These are phyloP conservation scores for Meles meles DNA, from an alignment of 2,113 vertebrate genomes.

Conservation along the genomic window DNA sequence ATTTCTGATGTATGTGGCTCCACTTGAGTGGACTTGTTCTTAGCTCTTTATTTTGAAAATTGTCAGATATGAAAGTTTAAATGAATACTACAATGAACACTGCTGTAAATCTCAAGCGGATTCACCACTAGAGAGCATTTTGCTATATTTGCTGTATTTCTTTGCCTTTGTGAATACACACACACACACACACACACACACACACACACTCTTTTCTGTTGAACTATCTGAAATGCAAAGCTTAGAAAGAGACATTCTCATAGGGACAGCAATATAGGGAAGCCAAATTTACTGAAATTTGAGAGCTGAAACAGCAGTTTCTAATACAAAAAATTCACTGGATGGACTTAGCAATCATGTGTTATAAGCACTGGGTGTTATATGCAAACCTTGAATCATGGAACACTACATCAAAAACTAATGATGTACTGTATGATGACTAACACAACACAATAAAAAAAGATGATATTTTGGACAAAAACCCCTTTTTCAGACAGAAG, in stretches of 20 bases:
- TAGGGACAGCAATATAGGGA: not conserved
- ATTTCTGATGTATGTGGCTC: not conserved
- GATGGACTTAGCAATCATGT: not conserved
- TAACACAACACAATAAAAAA: no score
- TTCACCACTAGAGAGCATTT: not conserved
- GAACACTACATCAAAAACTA: no score
- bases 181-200: not conserved
- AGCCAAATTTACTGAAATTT: not conserved
- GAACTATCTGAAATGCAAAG: not conserved
- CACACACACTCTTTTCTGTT: not conserved
- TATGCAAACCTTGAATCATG: no score
- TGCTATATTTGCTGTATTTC: not conserved
- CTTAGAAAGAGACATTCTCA: not conserved
- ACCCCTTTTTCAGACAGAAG: no score
- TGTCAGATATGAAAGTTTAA: not conserved
- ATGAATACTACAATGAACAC: not conserved
- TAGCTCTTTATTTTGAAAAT: not conserved
- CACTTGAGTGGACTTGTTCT: not conserved
- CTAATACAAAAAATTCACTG: not conserved
- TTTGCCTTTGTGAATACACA: not conserved
- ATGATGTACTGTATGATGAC: no score
- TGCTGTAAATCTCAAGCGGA: not conserved
- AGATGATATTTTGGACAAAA: no score
- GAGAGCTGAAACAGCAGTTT: not conserved
- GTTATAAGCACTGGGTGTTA: no score